These are phyloP conservation scores for Hypanus sabinus DNA, from an alignment of 2,113 vertebrate genomes.

Conservation along the genomic window DNA sequence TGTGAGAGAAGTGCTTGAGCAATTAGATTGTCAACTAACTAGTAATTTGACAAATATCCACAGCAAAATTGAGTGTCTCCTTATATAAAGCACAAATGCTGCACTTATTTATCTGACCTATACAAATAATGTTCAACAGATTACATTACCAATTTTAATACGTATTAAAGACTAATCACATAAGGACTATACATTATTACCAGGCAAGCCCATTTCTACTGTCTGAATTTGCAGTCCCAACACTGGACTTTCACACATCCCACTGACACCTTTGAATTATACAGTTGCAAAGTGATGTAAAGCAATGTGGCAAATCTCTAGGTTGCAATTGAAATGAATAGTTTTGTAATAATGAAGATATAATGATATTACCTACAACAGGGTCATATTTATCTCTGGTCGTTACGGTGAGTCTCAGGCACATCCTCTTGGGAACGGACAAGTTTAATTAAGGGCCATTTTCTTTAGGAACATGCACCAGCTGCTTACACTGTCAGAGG, in stretches of 20 bases:
- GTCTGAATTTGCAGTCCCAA: conserved; percentile 15
- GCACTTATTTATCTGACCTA: background rate
- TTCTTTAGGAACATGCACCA: conserved; percentile 16
- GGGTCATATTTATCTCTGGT: conserved; percentile 36
- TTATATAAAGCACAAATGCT: background rate
- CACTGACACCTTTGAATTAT: conserved; percentile 24
- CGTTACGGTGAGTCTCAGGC: conserved; percentile 10
- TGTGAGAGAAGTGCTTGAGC: background rate
- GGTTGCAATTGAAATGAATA: conserved; percentile 35
- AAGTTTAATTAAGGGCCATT: conserved; percentile 35
- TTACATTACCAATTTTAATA: background rate
- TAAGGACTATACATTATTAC: background rate
- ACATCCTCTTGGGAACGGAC: conserved; percentile 15
- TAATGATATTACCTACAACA: conserved; percentile 34
- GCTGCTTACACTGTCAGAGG: conserved; percentile 21
- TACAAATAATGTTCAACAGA: background rate
- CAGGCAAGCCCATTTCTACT: background rate
- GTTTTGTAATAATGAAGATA: conserved; percentile 35
- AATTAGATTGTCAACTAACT: conserved; percentile 24
- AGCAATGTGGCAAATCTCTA: background rate
- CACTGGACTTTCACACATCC: background rate
- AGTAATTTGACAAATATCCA: background rate
- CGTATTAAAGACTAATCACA: background rate
- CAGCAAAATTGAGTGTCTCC: background rate
- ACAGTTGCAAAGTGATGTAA: background rate